Evolutionary conservation across 2,113 vertebrate genomes (phyloP), one percentile per base, ranked within the genome.

Genomic region (Pseudopodoces humilis): DNA sequence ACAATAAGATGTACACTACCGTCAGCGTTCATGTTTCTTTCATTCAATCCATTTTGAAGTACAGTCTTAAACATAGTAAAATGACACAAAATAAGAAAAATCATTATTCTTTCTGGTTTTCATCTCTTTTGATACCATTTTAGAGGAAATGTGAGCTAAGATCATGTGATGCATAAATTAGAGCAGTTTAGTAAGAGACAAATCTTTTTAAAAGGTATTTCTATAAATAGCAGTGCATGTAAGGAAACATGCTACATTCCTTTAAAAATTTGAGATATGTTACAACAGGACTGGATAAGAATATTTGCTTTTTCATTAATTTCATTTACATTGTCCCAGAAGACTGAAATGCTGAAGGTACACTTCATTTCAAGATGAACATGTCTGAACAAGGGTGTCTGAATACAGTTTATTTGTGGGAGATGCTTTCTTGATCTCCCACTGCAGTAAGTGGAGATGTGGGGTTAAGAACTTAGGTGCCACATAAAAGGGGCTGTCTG

Each of bases 181-280:
- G 55, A 72, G 58, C 94, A 74, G 37, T 81, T 93, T n/a, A 79
- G 18, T 28, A 63, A 55, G 63, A 87, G 20, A 71, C 21, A 94
- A 93, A 88, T 92, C 11, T 52, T 94, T 89, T 93, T 91, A 94
- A 93, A 93, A 88, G 25, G 15, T 18, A 72, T 96, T 95, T 50
- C 15, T 19, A 41, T 30, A 37, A 94, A 77, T 35, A 83, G 60
- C 77, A 67, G 30, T 52, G 35, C 93, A 91, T 62, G 6, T 69
- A 87, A 63, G 84, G 86, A 96, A 94, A 83, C 5, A 16, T n/a
- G 25, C 15, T 81, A 76, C 74, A 92, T 60, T 87, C 18, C 79
- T 87, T 83, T 88, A 50, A 88, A 92, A 89, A 25, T 19, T n/a
- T n/a, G 20, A 68, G 18, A 53, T 74, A 28, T 17, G 2, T 4